Conservation (phyloP, 2,113 vertebrate genomes). For the Stigmatopora nigra region DNA sequence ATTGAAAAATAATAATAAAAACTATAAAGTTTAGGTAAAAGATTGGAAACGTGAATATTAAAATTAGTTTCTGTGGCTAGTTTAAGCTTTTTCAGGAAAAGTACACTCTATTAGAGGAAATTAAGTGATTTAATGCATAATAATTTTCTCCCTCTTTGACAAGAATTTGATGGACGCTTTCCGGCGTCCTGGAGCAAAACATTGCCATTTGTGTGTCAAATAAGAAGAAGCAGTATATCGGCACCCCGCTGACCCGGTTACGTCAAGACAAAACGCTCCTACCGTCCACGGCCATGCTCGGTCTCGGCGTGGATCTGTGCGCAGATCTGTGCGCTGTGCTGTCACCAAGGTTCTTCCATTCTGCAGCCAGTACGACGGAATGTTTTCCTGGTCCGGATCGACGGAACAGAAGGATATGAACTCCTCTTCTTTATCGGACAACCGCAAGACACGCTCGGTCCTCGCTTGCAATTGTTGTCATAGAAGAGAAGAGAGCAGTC, state of each 20-base stretch:
- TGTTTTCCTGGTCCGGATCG: neutral
- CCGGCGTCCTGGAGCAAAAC: neutral
- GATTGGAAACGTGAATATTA: neutral
- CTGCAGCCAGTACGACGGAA: constrained; percentile 28
- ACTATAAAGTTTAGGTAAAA: neutral
- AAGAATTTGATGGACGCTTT: neutral
- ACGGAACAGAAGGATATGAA: constrained; percentile 17
- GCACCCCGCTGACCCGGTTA: neutral
- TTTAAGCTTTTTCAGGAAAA: neutral
- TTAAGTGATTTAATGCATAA: neutral
- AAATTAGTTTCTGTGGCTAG: neutral
- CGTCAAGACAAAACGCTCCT: constrained; percentile 40
- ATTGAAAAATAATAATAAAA: too few relatives aligned
- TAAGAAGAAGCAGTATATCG: neutral
- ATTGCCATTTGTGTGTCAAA: neutral
- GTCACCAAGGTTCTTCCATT: constrained; percentile 65
- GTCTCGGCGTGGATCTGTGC: constrained; percentile 68
- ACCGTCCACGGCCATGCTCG: constrained; percentile 76
- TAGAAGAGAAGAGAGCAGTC: constrained; percentile 38
- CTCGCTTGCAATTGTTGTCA: constrained; percentile 49
- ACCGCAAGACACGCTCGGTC: constrained; percentile 22
- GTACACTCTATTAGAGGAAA: neutral
- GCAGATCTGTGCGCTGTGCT: constrained; percentile 69
- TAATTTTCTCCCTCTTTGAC: too few relatives aligned
- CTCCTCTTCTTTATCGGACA: neutral